These are phyloP conservation scores for Sitobion miscanthi DNA, from an alignment of 1,140 invertebrate genomes.

Conservation along the genomic window DNA sequence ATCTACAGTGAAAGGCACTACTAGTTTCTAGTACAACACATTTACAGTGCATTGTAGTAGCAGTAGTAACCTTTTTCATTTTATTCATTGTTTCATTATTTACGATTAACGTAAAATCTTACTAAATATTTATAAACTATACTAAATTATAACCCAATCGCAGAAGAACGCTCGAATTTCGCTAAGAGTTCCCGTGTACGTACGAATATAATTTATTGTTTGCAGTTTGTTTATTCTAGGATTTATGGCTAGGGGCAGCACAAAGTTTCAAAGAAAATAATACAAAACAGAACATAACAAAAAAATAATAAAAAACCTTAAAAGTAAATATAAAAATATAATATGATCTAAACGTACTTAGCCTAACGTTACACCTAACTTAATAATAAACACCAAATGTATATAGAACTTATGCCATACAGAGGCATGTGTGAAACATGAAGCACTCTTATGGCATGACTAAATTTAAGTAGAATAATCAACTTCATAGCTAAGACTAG, in stretches of 20 bases:
- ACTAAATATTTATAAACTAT: background rate
- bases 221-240: background rate
- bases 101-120: too few species aligned
- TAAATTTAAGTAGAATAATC: background rate
- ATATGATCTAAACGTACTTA: background rate
- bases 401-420: background rate
- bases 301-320: background rate
- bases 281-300: background rate
- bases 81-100: fast-evolving
- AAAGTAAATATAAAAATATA: background rate
- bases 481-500: background rate
- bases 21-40: background rate
- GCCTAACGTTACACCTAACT: background rate
- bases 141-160: background rate
- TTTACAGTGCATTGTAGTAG: background rate
- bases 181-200: background rate
- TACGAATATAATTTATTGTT: background rate
- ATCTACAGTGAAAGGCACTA: background rate
- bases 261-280: background rate
- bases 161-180: background rate
- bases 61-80: background rate
- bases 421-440: background rate
- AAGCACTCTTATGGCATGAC: background rate
- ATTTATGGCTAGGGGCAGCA: background rate
- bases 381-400: background rate